These are phyloP conservation scores for Corapipo altera DNA, from an alignment of 2,113 vertebrate genomes.

Conservation along the genomic window DNA sequence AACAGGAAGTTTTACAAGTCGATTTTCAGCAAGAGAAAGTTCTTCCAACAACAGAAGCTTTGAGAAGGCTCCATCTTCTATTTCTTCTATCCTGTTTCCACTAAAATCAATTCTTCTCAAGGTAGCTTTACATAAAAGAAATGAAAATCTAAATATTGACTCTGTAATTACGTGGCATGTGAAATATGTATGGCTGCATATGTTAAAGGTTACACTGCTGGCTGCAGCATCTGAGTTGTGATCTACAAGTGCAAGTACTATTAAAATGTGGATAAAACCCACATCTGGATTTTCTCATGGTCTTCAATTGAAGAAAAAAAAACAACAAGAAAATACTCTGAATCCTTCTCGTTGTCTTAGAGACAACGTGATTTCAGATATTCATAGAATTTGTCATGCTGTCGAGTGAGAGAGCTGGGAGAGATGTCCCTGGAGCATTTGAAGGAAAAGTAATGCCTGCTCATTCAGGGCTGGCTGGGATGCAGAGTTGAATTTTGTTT, in stretches of 20 bases:
- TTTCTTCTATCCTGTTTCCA: constrained; percentile 92
- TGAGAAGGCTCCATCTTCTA: constrained; percentile 92
- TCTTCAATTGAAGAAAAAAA: not conserved
- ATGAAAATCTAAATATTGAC: not conserved
- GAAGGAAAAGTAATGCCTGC: not conserved
- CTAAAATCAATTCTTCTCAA: constrained; percentile 94
- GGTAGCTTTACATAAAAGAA: constrained; percentile 79
- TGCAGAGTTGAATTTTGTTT: not conserved
- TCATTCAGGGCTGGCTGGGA: not conserved
- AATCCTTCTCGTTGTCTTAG: not conserved
- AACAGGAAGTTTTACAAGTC: constrained; percentile 87
- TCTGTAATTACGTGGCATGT: not conserved
- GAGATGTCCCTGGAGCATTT: not conserved
- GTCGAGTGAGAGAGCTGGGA: not conserved
- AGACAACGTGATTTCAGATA: not conserved
- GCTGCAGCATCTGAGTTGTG: not conserved
- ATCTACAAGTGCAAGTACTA: not conserved
- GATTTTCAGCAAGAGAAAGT: constrained; percentile 90
- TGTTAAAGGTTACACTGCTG: not conserved
- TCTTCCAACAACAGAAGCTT: constrained; percentile 88
- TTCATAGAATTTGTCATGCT: not conserved
- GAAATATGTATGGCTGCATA: not conserved
- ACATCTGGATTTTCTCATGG: not conserved
- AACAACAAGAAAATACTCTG: not conserved
- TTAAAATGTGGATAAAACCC: not conserved